Percentiles rank a stretch among this genome's conserved stretches.
Conservation (phyloP, 2,888 invertebrate genomes). For the Papilio demoleus region DNA sequence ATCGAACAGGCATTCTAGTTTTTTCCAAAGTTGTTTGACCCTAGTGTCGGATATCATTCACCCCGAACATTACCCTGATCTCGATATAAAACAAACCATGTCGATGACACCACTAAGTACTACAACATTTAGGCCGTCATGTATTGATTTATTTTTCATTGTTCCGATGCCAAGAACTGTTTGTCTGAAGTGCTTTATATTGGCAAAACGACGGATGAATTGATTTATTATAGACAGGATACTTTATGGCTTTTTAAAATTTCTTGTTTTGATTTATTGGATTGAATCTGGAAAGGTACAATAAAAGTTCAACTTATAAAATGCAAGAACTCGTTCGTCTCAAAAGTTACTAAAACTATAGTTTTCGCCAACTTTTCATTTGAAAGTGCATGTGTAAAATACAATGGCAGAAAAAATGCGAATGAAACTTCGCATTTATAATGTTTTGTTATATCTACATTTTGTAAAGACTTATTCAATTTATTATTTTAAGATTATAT, state of each 20-base stretch:
- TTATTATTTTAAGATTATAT: constrained; percentile 5
- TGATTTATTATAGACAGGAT: constrained; percentile 10
- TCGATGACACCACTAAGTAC: constrained; percentile 29
- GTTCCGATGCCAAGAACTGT: constrained; percentile 26
- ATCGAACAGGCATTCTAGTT: background rate
- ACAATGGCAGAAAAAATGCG: too few species aligned
- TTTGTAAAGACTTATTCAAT: background rate
- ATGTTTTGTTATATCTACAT: background rate
- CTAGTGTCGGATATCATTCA: constrained; percentile 15
- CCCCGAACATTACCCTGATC: constrained; percentile 10
- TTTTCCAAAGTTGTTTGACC: constrained; percentile 27
- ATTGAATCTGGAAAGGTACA: too few species aligned
- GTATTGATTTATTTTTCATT: constrained; percentile 38
- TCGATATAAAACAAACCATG: constrained; percentile 33
- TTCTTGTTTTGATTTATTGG: background rate
- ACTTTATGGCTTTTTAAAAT: constrained; percentile 1
- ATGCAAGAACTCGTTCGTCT: too few species aligned
- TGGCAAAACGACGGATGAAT: constrained; percentile 3
- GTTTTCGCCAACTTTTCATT: too few species aligned
- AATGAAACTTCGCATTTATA: too few species aligned
- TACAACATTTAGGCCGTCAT: constrained; percentile 30
- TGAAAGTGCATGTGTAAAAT: too few species aligned
- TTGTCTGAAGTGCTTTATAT: constrained; percentile 8
- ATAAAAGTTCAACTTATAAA: too few species aligned
- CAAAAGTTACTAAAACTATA: too few species aligned